phyloP scores from a whole-genome alignment of 53 echinoderm and acorn worm genomes.

The Temnopleurus reevesii region DNA sequence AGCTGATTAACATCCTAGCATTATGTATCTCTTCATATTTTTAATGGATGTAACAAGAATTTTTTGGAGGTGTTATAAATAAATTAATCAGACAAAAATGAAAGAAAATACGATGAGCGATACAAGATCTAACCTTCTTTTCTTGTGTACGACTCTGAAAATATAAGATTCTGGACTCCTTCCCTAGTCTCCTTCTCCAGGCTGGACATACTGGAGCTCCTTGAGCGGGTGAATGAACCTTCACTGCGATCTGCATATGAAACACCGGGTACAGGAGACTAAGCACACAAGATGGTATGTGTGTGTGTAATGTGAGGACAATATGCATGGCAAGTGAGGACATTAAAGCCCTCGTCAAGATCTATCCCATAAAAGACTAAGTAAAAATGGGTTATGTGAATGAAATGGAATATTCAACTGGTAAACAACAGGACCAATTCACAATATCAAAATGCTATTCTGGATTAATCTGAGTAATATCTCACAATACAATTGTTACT shows the following conservation, averaged over 20 bases:
- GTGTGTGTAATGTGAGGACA: constrained; percentile 16
- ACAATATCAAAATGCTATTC: constrained; percentile 1
- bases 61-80: no score
- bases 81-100: no score
- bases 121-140: constrained; percentile 79
- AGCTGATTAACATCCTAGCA: no score
- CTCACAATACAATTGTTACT: no score
- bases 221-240: constrained; percentile 94
- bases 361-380: constrained; percentile 6
- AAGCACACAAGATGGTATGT: constrained; percentile 58
- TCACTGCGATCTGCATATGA: constrained; percentile 93
- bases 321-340: background rate
- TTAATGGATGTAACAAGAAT: no score
- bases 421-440: background rate
- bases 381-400: background rate
- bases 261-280: constrained; percentile 58
- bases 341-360: background rate
- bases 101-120: background rate
- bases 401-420: constrained; percentile 7
- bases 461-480: no score
- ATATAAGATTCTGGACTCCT: constrained; percentile 83
- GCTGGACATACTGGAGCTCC: constrained; percentile 99
- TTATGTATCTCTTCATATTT: no score
- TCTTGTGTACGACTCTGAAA: constrained; percentile 97
- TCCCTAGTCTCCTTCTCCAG: constrained; percentile 98